A percentile compares a stretch with the other conserved stretches of the same genome.
Evolutionary conservation across 2,797 vertebrate genomes (phyloP).

Genomic region (Pantherophis vulpinus): DNA sequence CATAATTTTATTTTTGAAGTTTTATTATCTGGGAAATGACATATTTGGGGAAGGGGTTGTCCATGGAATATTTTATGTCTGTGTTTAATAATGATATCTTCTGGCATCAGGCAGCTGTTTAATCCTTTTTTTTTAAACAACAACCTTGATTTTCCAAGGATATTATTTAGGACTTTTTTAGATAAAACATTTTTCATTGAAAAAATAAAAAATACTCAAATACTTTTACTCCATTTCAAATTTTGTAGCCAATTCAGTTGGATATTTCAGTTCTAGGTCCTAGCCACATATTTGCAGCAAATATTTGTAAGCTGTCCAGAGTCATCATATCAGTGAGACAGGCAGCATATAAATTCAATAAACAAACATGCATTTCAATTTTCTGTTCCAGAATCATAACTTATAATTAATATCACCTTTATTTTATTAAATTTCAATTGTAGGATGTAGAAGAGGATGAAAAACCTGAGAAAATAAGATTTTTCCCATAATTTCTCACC

Average conservation of each 20-base stretch:
- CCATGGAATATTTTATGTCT: not conserved
- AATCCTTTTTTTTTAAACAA: not conserved
- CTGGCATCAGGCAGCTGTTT: conserved; percentile 1
- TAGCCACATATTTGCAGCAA: not conserved
- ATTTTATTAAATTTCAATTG: not conserved
- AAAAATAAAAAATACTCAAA: not conserved
- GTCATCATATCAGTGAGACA: no score
- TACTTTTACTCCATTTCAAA: not conserved
- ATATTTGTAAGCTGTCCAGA: not conserved
- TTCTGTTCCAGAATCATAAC: not conserved
- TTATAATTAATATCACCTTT: not conserved
- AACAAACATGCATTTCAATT: not conserved
- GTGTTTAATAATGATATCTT: not conserved
- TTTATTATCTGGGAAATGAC: not conserved
- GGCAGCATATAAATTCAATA: no score
- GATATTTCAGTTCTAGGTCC: not conserved
- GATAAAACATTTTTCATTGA: not conserved
- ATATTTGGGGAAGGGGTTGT: no score
- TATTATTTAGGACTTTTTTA: not conserved
- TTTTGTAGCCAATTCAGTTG: not conserved
- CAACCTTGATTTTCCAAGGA: not conserved
- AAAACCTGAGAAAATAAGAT: not conserved
- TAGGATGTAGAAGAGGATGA: not conserved
- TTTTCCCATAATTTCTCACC: not conserved
- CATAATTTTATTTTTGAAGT: not conserved